Conservation (phyloP, 2,113 vertebrate genomes). For the Orthonyx spaldingii region DNA sequence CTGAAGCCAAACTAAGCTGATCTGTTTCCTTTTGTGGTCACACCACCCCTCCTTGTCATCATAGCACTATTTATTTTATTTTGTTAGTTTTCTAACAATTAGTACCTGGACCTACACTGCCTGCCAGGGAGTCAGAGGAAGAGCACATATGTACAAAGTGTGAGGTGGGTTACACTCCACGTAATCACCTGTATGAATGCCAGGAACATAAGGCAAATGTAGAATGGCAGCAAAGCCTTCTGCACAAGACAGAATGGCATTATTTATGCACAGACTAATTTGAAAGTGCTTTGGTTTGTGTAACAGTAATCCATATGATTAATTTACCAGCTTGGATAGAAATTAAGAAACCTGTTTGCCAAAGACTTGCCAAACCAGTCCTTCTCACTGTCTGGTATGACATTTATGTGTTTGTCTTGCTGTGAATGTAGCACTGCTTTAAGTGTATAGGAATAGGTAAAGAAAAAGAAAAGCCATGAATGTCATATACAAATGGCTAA, state of each 20-base stretch:
- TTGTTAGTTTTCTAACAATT: neutral
- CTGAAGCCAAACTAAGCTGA: constrained; percentile 26
- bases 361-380: constrained; percentile 36
- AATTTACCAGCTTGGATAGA: neutral
- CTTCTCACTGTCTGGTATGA: neutral
- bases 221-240: neutral
- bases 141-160: neutral
- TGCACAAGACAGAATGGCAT: neutral
- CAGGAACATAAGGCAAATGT: neutral
- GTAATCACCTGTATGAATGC: accelerated
- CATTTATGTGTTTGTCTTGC: neutral
- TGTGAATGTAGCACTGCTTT: neutral
- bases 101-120: neutral
- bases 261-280: neutral
- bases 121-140: neutral
- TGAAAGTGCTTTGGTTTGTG: neutral
- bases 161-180: neutral
- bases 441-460: neutral
- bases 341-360: constrained; percentile 29
- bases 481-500: neutral
- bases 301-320: constrained; percentile 8
- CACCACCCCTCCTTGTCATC: neutral
- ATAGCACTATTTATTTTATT: neutral
- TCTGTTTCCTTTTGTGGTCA: neutral
- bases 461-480: neutral